Conservation (phyloP, 2,888 invertebrate species). For the Torymus auratus region DNA sequence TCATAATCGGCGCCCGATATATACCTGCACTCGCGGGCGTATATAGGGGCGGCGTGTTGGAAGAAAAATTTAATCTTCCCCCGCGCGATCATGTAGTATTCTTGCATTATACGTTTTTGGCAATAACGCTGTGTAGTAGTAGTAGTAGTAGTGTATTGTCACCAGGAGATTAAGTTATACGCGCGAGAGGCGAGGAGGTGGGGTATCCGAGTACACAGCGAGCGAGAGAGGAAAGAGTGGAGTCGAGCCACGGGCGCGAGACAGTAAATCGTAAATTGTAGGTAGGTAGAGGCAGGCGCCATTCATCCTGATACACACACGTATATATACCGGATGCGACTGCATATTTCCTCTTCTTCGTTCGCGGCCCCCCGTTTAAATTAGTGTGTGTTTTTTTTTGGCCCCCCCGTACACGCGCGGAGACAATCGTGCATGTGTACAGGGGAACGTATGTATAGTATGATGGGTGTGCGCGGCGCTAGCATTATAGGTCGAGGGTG, state of each 20-base stretch:
- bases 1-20: conserved; percentile 12
- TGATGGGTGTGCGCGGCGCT: too few species aligned
- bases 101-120: conserved; percentile 70
- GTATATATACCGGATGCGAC: conserved; percentile 66
- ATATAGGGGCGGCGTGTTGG: not conserved
- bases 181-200: not conserved
- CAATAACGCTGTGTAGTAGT: conserved; percentile 64
- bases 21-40: too few species aligned
- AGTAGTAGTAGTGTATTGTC: too few species aligned
- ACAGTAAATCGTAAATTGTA: conserved; percentile 71
- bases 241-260: conserved; percentile 1
- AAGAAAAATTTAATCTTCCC: conserved; percentile 70
- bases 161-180: not conserved
- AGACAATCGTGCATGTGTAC: too few species aligned
- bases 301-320: conserved; percentile 70
- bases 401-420: conserved; percentile 59
- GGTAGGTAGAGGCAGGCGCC: conserved; percentile 63
- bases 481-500: too few species aligned
- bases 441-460: too few species aligned
- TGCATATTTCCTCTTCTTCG: conserved; percentile 70
- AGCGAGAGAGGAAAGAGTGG: conserved; percentile 13
- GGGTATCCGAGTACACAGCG: not conserved
- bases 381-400: conserved; percentile 67
- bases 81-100: conserved; percentile 62
- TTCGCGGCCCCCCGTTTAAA: conserved; percentile 64